Conservation (phyloP, 2,888 invertebrate species). For the Aleiodes alternator region DNA sequence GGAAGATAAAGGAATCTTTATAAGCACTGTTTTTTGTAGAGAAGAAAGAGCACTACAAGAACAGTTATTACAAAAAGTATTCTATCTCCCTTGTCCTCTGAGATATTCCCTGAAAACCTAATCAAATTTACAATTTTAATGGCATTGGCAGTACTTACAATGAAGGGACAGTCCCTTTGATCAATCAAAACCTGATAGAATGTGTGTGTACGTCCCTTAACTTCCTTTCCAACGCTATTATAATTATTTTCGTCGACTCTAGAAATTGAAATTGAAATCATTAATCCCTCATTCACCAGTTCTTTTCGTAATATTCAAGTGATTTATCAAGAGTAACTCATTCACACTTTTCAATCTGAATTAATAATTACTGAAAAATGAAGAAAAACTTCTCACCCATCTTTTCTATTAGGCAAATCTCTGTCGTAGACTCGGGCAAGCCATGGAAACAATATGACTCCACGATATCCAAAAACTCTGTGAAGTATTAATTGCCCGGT, state of each 20-base stretch:
- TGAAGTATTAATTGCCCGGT: constrained; percentile 98
- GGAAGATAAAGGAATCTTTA: too few relatives aligned
- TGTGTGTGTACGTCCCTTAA: constrained; percentile 92
- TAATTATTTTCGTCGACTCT: constrained; percentile 69
- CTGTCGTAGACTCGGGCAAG: constrained; percentile 95
- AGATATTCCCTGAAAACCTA: neutral
- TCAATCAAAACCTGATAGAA: constrained; percentile 99
- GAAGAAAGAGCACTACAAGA: too few relatives aligned
- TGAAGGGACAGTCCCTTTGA: constrained; percentile 96
- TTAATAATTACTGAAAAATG: neutral
- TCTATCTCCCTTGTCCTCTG: too few relatives aligned
- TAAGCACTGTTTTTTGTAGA: too few relatives aligned
- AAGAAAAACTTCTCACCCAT: constrained; percentile 72
- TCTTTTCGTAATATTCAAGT: too few relatives aligned
- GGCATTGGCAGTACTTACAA: constrained; percentile 81
- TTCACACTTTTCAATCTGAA: neutral
- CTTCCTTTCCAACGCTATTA: constrained; percentile 85
- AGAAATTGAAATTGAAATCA: constrained; percentile 43
- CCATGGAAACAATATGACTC: constrained; percentile 98
- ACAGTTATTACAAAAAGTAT: too few relatives aligned
- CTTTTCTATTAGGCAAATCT: constrained; percentile 86
- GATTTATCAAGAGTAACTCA: constrained; percentile 3
- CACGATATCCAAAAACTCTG: constrained; percentile 97
- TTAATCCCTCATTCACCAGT: too few relatives aligned
- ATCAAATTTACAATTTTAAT: neutral